A percentile compares a stretch with the other conserved stretches of the same genome.
Evolutionary conservation across 1,140 invertebrate species (phyloP).

Genomic region (Drosophila chauvacae): DNA sequence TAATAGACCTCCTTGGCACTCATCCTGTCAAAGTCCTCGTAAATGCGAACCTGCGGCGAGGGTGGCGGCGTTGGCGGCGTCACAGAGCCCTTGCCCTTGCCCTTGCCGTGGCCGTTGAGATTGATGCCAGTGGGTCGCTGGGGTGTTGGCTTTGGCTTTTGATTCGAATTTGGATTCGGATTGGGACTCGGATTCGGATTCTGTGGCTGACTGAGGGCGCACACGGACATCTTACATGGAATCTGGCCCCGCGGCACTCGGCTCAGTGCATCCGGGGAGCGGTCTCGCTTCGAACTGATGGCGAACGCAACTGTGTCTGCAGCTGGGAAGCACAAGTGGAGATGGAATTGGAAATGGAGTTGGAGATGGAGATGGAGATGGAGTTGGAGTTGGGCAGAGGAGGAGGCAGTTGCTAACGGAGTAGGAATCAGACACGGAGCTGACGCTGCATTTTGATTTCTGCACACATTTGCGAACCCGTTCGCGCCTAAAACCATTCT

Average conservation of each 20-base stretch:
- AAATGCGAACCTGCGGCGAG: constrained; percentile 80
- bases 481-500: constrained; percentile 54
- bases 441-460: constrained; percentile 49
- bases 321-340: not conserved
- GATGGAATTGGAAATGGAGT: not conserved
- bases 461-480: constrained; percentile 65
- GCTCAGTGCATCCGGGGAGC: constrained; percentile 25
- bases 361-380: not conserved
- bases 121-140: not conserved
- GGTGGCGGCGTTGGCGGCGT: constrained; percentile 64
- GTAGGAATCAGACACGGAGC: not conserved
- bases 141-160: constrained; percentile 22
- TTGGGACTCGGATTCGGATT: constrained; percentile 22
- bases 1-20: constrained; percentile 84
- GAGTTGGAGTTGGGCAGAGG: not conserved
- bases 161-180: constrained; percentile 18
- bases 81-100: constrained; percentile 13
- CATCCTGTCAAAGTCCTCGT: constrained; percentile 85
- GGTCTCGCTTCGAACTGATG: constrained; percentile 4
- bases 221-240: constrained; percentile 79
- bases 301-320: constrained; percentile 21
- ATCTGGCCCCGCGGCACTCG: constrained; percentile 50
- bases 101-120: constrained; percentile 16
- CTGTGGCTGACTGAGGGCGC: constrained; percentile 51
- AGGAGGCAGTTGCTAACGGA: not conserved